phyloP scores from a whole-genome alignment of 2,113 vertebrate species.

The Zeus faber region DNA sequence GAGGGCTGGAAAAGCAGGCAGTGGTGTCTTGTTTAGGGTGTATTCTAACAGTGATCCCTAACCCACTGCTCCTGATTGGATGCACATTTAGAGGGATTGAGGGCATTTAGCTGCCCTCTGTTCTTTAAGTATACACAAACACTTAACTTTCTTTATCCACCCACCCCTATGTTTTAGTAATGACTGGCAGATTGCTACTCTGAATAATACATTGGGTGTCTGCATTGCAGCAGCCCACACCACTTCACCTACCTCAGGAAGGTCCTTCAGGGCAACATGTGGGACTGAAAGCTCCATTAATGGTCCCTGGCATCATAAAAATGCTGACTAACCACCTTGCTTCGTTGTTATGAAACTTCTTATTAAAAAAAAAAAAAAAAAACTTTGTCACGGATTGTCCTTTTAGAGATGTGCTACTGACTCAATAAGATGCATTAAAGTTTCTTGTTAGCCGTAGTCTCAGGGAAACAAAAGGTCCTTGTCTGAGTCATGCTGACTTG shows the following conservation, averaged over 20 bases:
- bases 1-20: constrained; percentile 35
- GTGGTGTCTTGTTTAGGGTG: constrained; percentile 36
- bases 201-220: constrained; percentile 38
- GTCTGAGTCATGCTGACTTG: background rate
- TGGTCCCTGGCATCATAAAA: background rate
- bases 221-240: background rate
- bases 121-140: constrained; percentile 42
- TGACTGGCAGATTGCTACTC: constrained; percentile 29
- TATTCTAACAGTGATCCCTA: constrained; percentile 28
- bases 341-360: background rate
- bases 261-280: background rate
- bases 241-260: background rate
- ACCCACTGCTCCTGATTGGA: constrained; percentile 26
- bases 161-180: constrained; percentile 41
- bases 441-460: background rate
- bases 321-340: background rate
- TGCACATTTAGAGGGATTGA: constrained; percentile 29
- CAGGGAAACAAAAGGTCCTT: background rate
- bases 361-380: too few species aligned
- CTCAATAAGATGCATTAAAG: constrained; percentile 1
- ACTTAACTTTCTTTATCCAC: constrained; percentile 34
- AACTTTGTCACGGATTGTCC: too few species aligned
- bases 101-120: constrained; percentile 3
- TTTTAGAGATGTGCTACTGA: background rate
- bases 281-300: background rate